Base-by-base conservation (phyloP, 2,888 invertebrate genomes). In the Tetheella fluctuosa region DNA sequence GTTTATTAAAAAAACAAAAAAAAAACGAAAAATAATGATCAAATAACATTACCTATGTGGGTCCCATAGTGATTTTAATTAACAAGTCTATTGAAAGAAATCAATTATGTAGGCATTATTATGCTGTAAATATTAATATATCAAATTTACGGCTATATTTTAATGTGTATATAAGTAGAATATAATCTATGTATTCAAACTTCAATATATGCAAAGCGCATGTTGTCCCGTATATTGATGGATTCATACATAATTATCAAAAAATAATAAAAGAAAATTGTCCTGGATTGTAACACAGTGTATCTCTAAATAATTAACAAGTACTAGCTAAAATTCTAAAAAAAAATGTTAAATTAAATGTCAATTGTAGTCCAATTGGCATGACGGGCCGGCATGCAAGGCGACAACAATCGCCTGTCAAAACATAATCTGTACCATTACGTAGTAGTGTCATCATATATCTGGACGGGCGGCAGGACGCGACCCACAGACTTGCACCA, bases 361-460 rank as follows among this genome's bases (percentile, higher is more conserved):
- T 65, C 74, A 74, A 83, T 81, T 84, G 76, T 81, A 74, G 70
- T 73, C 71, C 75, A 85, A 83, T 86, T 84, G 79, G 63, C 80
- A 80, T 73, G 72, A 71, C 70, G 71, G 64, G 70, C 12, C 34
- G 64, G 64, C 69, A n/a, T n/a, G 64, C 74, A 71, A 70, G 68
- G 71, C 69, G 59, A 68, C 54, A 77, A 74, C 81, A 78, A 69
- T 64, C 64, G 68, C 66, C 79, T n/a, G n/a, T n/a, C n/a, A n/a
- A n/a, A n/a, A 74, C 70, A 67, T 69, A 65, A 64, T 65, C 68
- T 64, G 59, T 58, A 63, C 64, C 71, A 72, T 70, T 70, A 72
- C 69, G 70, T 80, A 80, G 79, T 78, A 73, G 78, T 77, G 70
- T 64, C 74, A 72, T 71, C 72, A 73, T 68, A 70, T 74, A 79